Conservation (phyloP, 2,797 vertebrate species). For the Rhinophrynus dorsalis region DNA sequence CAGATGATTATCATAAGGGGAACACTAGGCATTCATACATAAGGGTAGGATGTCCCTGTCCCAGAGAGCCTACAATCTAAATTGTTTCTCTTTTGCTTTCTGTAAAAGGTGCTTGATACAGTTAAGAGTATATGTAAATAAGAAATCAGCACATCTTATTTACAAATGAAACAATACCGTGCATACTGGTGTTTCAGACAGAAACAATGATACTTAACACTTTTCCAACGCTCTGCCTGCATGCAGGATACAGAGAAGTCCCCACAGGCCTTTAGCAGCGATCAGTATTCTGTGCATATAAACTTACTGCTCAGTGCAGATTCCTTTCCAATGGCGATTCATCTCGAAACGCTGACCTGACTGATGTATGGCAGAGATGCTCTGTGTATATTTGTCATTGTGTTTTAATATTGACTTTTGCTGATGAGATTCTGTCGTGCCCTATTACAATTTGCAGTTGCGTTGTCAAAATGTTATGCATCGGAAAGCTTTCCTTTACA, state of each 20-base stretch:
- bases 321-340: slow-evolving; percentile 11
- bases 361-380: slow-evolving; percentile 43
- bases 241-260: neutral
- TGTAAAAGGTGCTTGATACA: too few relatives aligned
- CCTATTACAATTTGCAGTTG: slow-evolving; percentile 71
- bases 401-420: slow-evolving; percentile 74
- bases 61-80: too few relatives aligned
- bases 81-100: too few relatives aligned
- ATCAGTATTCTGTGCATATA: slow-evolving; percentile 12
- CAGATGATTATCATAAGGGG: too few relatives aligned
- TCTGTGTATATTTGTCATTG: slow-evolving; percentile 55
- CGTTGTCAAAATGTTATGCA: slow-evolving; percentile 68
- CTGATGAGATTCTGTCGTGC: slow-evolving; percentile 72
- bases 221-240: too few relatives aligned
- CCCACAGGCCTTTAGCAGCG: neutral
- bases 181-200: too few relatives aligned
- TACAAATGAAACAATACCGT: too few relatives aligned
- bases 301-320: neutral
- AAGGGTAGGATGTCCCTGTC: too few relatives aligned
- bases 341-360: slow-evolving; percentile 45
- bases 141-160: too few relatives aligned
- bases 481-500: slow-evolving; percentile 70
- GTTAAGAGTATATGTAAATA: too few relatives aligned
- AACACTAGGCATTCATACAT: too few relatives aligned
- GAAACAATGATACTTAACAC: too few relatives aligned